Percentiles rank a stretch among this genome's conserved stretches.
These are phyloP conservation scores for Aphaenogaster ashmeadi DNA, from an alignment of 1,140 invertebrate species.

Conservation along the genomic window DNA sequence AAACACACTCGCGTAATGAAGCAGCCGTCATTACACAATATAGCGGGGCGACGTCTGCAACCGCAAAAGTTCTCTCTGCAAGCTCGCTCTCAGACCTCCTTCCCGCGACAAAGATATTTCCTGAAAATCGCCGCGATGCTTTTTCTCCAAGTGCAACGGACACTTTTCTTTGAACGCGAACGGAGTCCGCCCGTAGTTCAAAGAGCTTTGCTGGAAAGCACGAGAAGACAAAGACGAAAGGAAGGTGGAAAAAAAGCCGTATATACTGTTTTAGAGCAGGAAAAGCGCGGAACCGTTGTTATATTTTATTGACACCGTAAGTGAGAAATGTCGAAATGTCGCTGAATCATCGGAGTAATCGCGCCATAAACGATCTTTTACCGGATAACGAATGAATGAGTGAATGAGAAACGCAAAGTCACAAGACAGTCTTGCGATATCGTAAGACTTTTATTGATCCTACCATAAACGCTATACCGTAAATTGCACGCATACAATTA, in stretches of 20 bases:
- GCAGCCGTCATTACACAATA: slow-evolving; percentile 38
- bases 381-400: slow-evolving; percentile 6
- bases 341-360: slow-evolving; percentile 22
- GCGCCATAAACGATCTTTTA: slow-evolving; percentile 10
- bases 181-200: slow-evolving; percentile 21
- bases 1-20: slow-evolving; percentile 52
- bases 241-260: neutral
- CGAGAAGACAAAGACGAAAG: neutral
- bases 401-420: slow-evolving; percentile 3
- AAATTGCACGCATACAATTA: slow-evolving; percentile 5
- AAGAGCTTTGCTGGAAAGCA: slow-evolving; percentile 1
- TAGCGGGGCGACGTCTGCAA: slow-evolving; percentile 24
- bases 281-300: neutral
- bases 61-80: slow-evolving; percentile 28
- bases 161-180: slow-evolving; percentile 36
- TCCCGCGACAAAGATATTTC: slow-evolving; percentile 44
- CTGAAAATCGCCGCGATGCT: slow-evolving; percentile 53
- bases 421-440: neutral
- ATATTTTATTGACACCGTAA: slow-evolving; percentile 32
- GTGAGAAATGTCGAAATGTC: neutral
- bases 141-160: slow-evolving; percentile 39
- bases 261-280: neutral
- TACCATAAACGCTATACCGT: neutral
- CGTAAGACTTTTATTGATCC: neutral
- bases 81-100: slow-evolving; percentile 19